Evolutionary conservation across 2,113 vertebrate genomes (phyloP).

Genomic region (Ophthalmotilapia sp.): DNA sequence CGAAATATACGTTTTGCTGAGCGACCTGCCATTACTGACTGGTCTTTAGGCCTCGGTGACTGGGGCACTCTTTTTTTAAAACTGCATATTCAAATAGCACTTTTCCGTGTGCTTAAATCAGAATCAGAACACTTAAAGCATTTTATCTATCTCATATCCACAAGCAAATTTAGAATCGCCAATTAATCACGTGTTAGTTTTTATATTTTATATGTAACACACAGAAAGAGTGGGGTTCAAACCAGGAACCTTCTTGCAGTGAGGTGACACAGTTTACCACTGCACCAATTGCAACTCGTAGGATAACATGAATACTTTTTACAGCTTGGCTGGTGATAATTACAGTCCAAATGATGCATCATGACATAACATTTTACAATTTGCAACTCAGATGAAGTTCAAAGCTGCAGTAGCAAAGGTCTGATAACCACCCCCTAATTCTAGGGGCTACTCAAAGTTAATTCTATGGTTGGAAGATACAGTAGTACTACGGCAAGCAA

Average conservation of each 20-base stretch:
- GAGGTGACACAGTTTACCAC: neutral
- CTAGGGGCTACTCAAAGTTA: neutral
- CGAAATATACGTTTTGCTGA: accelerated
- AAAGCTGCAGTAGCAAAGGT: neutral
- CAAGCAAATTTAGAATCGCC: neutral
- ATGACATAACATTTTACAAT: neutral
- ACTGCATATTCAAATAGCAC: neutral
- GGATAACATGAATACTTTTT: neutral
- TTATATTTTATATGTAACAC: neutral
- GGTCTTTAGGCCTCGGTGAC: neutral
- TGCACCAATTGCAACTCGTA: neutral
- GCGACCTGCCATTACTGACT: accelerated
- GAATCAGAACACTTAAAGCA: neutral
- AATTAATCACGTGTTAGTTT: neutral
- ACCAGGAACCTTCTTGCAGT: neutral
- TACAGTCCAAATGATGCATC: neutral
- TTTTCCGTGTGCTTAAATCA: neutral
- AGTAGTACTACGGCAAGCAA: accelerated
- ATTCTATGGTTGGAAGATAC: neutral
- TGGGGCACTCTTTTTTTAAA: neutral
- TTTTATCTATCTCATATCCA: neutral
- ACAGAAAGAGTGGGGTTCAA: neutral
- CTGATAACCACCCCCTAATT: neutral
- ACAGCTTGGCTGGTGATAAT: neutral
- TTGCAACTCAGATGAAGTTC: accelerated